Base-by-base conservation (phyloP, 2,888 invertebrate species). In the Lepeophtheirus nordmannii region DNA sequence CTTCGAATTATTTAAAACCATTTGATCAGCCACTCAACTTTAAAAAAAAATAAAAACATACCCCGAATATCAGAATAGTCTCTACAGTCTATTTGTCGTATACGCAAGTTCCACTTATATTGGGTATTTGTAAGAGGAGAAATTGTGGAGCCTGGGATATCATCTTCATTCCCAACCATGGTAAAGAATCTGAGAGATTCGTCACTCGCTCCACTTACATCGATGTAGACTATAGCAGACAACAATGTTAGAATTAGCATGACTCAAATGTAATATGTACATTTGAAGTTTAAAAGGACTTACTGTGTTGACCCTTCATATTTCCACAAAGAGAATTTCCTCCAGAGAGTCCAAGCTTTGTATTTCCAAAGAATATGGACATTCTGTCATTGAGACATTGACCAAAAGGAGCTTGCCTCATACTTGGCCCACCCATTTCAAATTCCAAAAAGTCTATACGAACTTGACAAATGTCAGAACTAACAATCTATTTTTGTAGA, bases 291-390 rank as follows among this genome's bases (percentile, higher is more conserved):
- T 30, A 2, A 30, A 30, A 30, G 30, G 7, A 30, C 53, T 63
- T 53, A 63, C 63, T 23, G 37, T 63, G 63, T 56, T 63, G 63
- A 10, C 63, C 63, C 2, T 20, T 63, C 53, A 63, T 46, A 23
- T 63, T 53, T n/a, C 63, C 63, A 56, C 63, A 63, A 63, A 63
- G 63, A 12, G 23, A 22, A 38, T 63, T 63, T 30, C 63, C 63
- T 1, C 56, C 62, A 12, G 63, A 63, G 10, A 63, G 56, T 20
- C 63, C 63, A 9, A 63, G 38, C 5, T 53, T 14, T 23, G 20
- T 20, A 8, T 37, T 22, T 14, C 37, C 22, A 23, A 23, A 20
- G 53, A 63, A 63, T 22, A 63, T 53, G 11, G 56, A 41, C 63
- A 63, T 53, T 14, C 56, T n/a, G 23, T 63, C 63, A 23, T 22